phyloP scores from a whole-genome alignment of 2,888 invertebrate genomes.

The Campoplex nolae region DNA sequence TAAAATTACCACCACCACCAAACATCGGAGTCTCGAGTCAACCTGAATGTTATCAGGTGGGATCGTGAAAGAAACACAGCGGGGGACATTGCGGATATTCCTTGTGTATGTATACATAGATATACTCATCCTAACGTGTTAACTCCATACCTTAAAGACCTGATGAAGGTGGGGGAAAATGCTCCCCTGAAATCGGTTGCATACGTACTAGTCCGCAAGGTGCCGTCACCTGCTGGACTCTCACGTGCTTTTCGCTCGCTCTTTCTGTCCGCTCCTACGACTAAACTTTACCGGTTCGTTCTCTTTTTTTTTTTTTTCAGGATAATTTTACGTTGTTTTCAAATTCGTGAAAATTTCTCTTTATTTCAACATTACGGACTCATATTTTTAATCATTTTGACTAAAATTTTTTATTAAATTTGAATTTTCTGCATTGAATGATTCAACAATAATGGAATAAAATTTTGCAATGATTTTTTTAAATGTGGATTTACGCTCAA shows the following conservation, averaged over 20 bases:
- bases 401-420: no score
- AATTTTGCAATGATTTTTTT: no score
- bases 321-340: background rate
- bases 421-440: no score
- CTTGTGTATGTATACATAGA: background rate
- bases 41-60: constrained; percentile 58
- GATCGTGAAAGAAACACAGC: constrained; percentile 43
- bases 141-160: constrained; percentile 17
- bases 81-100: constrained; percentile 15
- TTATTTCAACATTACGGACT: no score
- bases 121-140: constrained; percentile 58
- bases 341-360: background rate
- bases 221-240: constrained; percentile 76
- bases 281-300: background rate
- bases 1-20: constrained; percentile 32
- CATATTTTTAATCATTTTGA: no score
- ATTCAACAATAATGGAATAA: no score
- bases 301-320: background rate
- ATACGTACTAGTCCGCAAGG: constrained; percentile 72
- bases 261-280: background rate
- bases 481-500: no score
- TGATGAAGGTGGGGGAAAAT: constrained; percentile 37
- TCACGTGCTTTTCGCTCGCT: background rate
- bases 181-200: background rate
- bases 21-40: constrained; percentile 24